These are phyloP conservation scores for Pseudoatta argentina DNA, from an alignment of 1,140 invertebrate species.

Conservation along the genomic window DNA sequence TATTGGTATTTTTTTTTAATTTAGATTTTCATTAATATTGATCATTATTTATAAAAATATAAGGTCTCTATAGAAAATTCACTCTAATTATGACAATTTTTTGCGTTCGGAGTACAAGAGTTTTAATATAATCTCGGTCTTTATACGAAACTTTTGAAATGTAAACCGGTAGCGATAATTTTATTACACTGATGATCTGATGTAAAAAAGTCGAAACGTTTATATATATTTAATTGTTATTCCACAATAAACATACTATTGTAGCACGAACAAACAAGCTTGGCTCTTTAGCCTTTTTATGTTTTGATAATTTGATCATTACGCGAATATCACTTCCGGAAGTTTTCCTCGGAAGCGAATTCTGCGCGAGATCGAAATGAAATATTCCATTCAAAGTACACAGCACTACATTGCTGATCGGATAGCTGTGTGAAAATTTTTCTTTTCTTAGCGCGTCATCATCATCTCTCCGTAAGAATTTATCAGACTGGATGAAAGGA, in stretches of 20 bases:
- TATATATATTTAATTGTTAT: too few relatives aligned
- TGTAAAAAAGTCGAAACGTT: too few relatives aligned
- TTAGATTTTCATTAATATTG: slow-evolving; percentile 61
- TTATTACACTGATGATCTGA: too few relatives aligned
- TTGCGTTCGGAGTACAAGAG: too few relatives aligned
- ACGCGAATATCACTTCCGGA: background rate
- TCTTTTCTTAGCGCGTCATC: slow-evolving; percentile 26
- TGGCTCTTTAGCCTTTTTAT: too few relatives aligned
- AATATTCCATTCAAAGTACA: slow-evolving; percentile 67
- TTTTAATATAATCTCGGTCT: too few relatives aligned
- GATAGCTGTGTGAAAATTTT: slow-evolving; percentile 73
- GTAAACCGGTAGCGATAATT: too few relatives aligned
- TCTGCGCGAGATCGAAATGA: slow-evolving; percentile 66
- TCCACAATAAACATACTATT: too few relatives aligned
- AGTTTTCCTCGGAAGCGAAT: background rate
- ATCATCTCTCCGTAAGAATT: slow-evolving; percentile 61
- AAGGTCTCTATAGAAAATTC: too few relatives aligned
- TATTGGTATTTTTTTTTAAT: background rate
- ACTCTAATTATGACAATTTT: too few relatives aligned
- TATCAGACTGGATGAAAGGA: slow-evolving; percentile 70
- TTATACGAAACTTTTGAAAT: too few relatives aligned
- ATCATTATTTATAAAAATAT: slow-evolving; percentile 1
- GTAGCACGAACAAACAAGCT: too few relatives aligned
- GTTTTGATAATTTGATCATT: background rate
- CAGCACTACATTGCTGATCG: slow-evolving; percentile 62